These are phyloP conservation scores for Leucoraja ocellata DNA, from an alignment of 2,797 vertebrate species.

Conservation along the genomic window DNA sequence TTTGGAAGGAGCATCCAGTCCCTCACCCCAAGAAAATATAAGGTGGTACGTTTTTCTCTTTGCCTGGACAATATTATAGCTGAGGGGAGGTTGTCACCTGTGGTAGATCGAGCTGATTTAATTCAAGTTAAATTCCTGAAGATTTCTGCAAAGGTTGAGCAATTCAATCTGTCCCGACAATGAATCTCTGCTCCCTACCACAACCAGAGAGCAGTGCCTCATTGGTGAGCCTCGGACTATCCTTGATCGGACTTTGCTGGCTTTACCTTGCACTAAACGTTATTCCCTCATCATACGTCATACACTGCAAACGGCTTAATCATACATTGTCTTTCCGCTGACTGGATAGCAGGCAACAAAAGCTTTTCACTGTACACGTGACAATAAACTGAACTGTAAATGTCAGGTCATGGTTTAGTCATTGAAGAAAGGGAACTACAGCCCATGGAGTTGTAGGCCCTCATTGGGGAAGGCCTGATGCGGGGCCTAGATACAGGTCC, in stretches of 20 bases:
- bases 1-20: not conserved
- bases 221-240: too few relatives aligned
- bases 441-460: not conserved
- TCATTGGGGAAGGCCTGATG: not conserved
- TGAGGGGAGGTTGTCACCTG: not conserved
- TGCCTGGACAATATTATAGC: not conserved
- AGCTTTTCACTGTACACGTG: too few relatives aligned
- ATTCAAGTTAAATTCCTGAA: not conserved
- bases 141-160: not conserved
- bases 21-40: not conserved
- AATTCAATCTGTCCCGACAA: not conserved
- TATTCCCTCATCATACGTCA: too few relatives aligned
- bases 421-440: not conserved
- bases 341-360: too few relatives aligned
- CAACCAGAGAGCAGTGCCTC: too few relatives aligned
- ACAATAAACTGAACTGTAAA: too few relatives aligned
- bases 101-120: not conserved
- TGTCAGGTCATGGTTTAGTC: not conserved
- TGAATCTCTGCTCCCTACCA: too few relatives aligned
- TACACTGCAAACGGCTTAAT: too few relatives aligned
- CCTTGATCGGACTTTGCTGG: too few relatives aligned
- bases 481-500: too few relatives aligned
- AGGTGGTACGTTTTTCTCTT: not conserved
- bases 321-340: too few relatives aligned
- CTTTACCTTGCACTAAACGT: too few relatives aligned